A percentile compares a stretch with the other conserved stretches of the same genome.
Conservation (phyloP, 1,140 invertebrate species). For the Drosophila neocordata region DNA sequence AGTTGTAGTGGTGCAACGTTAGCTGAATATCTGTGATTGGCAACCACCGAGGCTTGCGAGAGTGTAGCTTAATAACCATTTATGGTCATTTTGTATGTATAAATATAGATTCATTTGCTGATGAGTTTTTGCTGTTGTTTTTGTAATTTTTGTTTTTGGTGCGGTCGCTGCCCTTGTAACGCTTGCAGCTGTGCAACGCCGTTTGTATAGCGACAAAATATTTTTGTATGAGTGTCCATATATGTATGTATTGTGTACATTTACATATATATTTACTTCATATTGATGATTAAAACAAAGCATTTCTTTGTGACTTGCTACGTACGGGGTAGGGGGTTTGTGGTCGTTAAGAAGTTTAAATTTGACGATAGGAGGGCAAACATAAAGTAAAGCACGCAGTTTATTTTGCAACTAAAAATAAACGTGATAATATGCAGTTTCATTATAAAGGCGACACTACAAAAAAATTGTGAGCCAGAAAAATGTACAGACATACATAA, state of each 20-base stretch:
- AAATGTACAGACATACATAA: neutral
- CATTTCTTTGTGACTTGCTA: constrained; percentile 33
- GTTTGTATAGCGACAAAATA: neutral
- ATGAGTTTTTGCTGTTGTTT: constrained; percentile 16
- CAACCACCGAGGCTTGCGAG: constrained; percentile 35
- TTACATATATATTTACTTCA: constrained; percentile 18
- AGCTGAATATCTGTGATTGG: constrained; percentile 53
- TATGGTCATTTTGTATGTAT: constrained; percentile 57
- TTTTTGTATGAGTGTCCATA: neutral
- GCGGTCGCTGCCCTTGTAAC: constrained; percentile 74
- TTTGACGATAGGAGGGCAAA: constrained; percentile 11
- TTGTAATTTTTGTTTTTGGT: constrained; percentile 50
- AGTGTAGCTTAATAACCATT: constrained; percentile 59
- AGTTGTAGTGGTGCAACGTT: constrained; percentile 16
- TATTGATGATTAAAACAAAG: constrained; percentile 22
- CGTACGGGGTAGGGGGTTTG: neutral
- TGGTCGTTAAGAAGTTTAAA: constrained; percentile 19
- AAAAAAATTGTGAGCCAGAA: constrained; percentile 1
- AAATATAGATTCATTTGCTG: constrained; percentile 40
- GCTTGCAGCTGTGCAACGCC: constrained; percentile 42
- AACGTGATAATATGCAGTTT: constrained; percentile 80
- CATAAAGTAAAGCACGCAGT: constrained; percentile 35
- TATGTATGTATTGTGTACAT: constrained; percentile 13
- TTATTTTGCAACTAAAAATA: constrained; percentile 74
- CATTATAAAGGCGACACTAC: constrained; percentile 7